Percentiles rank a stretch among this genome's conserved stretches.
Conservation (phyloP, 2,888 invertebrate genomes). For the Rutpela maculata region DNA sequence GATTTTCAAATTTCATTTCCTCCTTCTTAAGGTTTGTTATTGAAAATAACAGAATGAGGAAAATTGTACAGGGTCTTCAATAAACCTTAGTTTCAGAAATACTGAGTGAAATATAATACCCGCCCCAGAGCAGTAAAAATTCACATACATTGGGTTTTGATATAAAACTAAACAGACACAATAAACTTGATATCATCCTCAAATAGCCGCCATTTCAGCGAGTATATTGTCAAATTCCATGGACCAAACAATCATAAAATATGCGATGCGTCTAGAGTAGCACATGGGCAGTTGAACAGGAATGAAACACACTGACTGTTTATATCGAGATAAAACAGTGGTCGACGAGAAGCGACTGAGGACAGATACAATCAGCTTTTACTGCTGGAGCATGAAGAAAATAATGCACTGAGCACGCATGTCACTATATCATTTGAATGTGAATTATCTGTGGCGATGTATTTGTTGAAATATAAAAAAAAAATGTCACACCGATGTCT, state of each 20-base stretch:
- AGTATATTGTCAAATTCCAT: constrained; percentile 37
- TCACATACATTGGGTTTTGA: background rate
- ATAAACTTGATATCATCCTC: constrained; percentile 33
- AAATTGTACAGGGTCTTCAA: no score
- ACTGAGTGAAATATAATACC: background rate
- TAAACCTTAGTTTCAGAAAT: background rate
- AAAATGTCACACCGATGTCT: background rate
- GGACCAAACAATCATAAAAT: constrained; percentile 27
- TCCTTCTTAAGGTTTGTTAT: no score
- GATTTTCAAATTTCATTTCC: no score
- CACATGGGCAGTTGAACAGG: constrained; percentile 30
- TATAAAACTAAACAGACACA: background rate
- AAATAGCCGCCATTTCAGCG: constrained; percentile 23
- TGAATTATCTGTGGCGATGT: background rate
- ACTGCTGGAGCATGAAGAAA: constrained; percentile 35
- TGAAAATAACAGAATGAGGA: no score
- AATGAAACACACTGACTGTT: constrained; percentile 33
- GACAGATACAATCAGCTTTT: constrained; percentile 10
- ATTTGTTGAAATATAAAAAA: constrained; percentile 18
- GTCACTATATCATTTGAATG: constrained; percentile 30
- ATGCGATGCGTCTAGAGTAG: constrained; percentile 23
- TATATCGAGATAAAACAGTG: constrained; percentile 24
- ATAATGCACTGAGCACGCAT: constrained; percentile 30
- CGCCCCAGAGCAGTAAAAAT: background rate
- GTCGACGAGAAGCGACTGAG: constrained; percentile 9